Base-by-base conservation (phyloP, 2,113 vertebrate species). In the Porphyrio hochstetteri region DNA sequence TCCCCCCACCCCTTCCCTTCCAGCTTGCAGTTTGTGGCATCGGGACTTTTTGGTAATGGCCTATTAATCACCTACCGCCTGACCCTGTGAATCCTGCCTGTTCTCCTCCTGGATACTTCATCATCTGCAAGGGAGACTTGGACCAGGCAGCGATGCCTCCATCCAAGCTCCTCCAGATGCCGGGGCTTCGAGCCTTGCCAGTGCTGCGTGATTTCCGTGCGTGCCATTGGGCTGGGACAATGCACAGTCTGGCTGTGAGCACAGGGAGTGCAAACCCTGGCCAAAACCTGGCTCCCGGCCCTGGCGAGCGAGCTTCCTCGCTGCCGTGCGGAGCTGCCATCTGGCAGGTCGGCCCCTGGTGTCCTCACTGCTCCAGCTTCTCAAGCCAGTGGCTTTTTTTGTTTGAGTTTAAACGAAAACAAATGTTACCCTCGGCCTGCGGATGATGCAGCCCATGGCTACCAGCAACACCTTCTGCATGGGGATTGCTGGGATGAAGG, bases 271-370 rank as follows among this genome's bases (percentile, higher is more conserved):
- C 48, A 93, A 88, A 89, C 11, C 72, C 65, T 76, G 88, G 61
- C 1, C 9, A 68, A 91, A 91, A 53, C 11, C 57, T 86, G 69
- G 79, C 79, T 63, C 3, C 1, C 1, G 3, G 71, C 42, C 29
- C 68, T 1, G 4, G 25, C 2, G 0, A 60, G 38, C 0, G 0
- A 85, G 23, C 2, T 4, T 55, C 40, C 76, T 75, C 1, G 2
- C 56, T 86, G 67, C 50, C 0, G 0, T 50, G 69, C 64, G 70
- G 82, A 52, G 27, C 80, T 81, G 76, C 84, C 85, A 89, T 89
- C 86, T 85, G 94, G 69, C 69, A 95, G 23, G 48, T 55, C 1
- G 1, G 38, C 40, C 46, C 20, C 53, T 48, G 15, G 17, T 52
- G 33, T 42, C 74, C 63, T 93, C 52, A 44, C 16, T 1, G 1